phyloP scores from a whole-genome alignment of 1,140 invertebrate genomes.

The Drosophila erecta region DNA sequence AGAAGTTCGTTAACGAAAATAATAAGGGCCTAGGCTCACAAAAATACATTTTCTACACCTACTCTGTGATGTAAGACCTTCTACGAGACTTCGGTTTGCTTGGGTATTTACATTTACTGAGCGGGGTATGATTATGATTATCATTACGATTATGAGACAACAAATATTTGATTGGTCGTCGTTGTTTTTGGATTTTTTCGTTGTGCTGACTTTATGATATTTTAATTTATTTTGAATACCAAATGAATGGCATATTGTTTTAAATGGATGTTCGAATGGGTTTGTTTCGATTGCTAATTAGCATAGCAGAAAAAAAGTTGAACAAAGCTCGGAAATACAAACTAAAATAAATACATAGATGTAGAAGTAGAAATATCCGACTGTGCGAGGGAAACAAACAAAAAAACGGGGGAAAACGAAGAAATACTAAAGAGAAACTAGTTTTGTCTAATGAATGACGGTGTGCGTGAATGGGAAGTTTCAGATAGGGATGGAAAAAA shows the following conservation, averaged over 20 bases:
- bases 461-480: constrained; percentile 77
- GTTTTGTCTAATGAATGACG: constrained; percentile 75
- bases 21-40: no score
- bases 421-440: constrained; percentile 68
- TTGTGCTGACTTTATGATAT: constrained; percentile 60
- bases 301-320: constrained; percentile 61
- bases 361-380: constrained; percentile 17
- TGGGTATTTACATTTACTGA: background rate
- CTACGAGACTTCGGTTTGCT: background rate
- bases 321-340: constrained; percentile 48
- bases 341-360: constrained; percentile 59
- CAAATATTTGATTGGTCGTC: constrained; percentile 29
- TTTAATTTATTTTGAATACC: constrained; percentile 75
- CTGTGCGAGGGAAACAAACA: constrained; percentile 5
- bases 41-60: no score
- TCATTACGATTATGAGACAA: constrained; percentile 29
- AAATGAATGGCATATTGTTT: constrained; percentile 81
- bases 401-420: constrained; percentile 24
- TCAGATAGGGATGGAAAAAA: constrained; percentile 41
- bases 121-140: constrained; percentile 18
- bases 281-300: constrained; percentile 73
- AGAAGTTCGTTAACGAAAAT: no score
- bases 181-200: constrained; percentile 4
- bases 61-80: constrained; percentile 4
- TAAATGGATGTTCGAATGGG: constrained; percentile 61